Conservation (phyloP, 1,140 invertebrate genomes). For the Linepithema humile region DNA sequence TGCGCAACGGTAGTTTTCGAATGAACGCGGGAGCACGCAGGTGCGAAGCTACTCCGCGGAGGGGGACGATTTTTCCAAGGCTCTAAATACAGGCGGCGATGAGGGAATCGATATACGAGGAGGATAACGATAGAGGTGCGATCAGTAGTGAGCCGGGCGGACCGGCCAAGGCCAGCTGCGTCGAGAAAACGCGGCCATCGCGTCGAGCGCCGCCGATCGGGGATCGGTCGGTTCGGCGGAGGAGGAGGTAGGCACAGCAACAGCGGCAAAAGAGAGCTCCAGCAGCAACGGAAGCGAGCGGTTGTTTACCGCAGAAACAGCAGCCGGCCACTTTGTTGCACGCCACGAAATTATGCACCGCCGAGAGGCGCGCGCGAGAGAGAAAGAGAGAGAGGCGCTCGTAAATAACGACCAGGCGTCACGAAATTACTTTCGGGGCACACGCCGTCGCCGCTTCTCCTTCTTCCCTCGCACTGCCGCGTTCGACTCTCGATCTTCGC, state of each 20-base stretch:
- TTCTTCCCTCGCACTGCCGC: background rate
- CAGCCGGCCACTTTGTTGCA: constrained; percentile 62
- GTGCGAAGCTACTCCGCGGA: background rate
- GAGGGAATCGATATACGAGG: background rate
- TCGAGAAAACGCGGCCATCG: constrained; percentile 43
- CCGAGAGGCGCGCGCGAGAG: constrained; percentile 25
- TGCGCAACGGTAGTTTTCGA: background rate
- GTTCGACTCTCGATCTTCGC: constrained; percentile 36
- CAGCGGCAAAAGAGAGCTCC: background rate
- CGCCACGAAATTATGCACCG: constrained; percentile 58
- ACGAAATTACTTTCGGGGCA: constrained; percentile 59
- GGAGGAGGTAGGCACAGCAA: constrained; percentile 19
- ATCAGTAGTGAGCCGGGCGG: constrained; percentile 1
- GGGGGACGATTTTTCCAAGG: constrained; percentile 2
- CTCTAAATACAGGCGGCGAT: constrained; percentile 11
- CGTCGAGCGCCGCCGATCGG: background rate
- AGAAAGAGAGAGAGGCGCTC: constrained; percentile 26
- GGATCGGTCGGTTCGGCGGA: background rate
- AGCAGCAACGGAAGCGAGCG: constrained; percentile 31
- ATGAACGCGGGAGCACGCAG: constrained; percentile 9
- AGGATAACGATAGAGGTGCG: constrained; percentile 36
- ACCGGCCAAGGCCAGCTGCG: constrained; percentile 39
- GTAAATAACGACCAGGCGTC: constrained; percentile 54
- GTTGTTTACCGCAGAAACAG: constrained; percentile 56
- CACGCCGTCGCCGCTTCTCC: constrained; percentile 41